Evolutionary conservation across 1,140 invertebrate genomes (phyloP).

Genomic region (Caerostris darwini): DNA sequence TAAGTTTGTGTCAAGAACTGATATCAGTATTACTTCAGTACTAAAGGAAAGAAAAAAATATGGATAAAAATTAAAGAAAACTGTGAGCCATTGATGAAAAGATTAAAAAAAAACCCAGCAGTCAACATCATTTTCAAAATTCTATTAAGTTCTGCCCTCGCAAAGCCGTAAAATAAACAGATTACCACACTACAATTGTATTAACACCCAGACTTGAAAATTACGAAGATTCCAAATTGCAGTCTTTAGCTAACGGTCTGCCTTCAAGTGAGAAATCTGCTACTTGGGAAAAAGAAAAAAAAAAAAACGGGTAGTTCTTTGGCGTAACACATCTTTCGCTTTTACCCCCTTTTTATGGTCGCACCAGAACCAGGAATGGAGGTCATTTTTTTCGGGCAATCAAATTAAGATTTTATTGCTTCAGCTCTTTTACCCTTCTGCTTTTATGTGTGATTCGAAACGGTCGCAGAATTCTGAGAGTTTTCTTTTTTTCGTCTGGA

Average conservation of each 20-base stretch:
- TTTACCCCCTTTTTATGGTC: conserved; percentile 50
- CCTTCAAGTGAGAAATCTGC: conserved; percentile 7
- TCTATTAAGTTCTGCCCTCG: not conserved
- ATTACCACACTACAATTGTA: not conserved
- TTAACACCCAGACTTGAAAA: conserved; percentile 47
- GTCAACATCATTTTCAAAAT: not conserved
- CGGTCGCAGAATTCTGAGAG: not conserved
- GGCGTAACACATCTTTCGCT: not conserved
- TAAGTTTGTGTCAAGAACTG: no score
- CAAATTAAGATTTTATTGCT: conserved; percentile 69
- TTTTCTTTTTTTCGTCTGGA: conserved; percentile 7
- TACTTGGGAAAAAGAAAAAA: not conserved
- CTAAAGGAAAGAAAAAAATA: no score
- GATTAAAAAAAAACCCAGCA: no score
- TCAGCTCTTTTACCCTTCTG: conserved; percentile 12
- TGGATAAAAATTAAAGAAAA: no score
- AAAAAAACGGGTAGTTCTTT: not conserved
- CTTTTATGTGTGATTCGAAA: not conserved
- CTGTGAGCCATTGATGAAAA: no score
- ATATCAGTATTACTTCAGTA: no score
- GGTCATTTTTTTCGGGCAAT: conserved; percentile 44
- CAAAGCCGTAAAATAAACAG: conserved; percentile 20
- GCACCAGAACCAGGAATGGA: not conserved
- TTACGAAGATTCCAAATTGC: conserved; percentile 45
- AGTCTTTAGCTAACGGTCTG: conserved; percentile 27